These are phyloP conservation scores for Drosophila rellima DNA, from an alignment of 2,888 invertebrate species.

Conservation along the genomic window DNA sequence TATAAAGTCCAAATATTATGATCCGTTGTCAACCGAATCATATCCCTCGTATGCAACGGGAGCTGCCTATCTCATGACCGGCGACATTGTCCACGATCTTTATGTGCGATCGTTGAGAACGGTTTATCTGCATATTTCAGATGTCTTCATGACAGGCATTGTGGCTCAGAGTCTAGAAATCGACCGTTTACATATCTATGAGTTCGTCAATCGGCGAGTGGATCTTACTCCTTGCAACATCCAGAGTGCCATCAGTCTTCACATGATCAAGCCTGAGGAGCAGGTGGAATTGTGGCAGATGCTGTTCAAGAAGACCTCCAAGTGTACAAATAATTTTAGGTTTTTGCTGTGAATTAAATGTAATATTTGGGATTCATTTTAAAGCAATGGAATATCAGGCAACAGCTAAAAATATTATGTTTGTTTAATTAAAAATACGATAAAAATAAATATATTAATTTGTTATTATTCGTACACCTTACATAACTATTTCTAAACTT, in stretches of 20 bases:
- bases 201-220: constrained; percentile 92
- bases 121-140: constrained; percentile 88
- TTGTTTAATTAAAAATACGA: too few relatives aligned
- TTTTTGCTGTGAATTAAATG: background rate
- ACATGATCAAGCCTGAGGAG: constrained; percentile 95
- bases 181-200: constrained; percentile 90
- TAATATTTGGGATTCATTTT: background rate
- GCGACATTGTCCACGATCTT: constrained; percentile 90
- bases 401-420: too few relatives aligned
- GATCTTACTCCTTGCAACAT: constrained; percentile 92
- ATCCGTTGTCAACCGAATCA: constrained; percentile 90
- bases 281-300: constrained; percentile 96
- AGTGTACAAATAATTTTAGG: constrained; percentile 87
- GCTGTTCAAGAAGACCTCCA: constrained; percentile 90
- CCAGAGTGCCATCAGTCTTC: constrained; percentile 92
- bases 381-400: background rate
- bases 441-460: too few relatives aligned
- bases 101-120: constrained; percentile 89
- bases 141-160: constrained; percentile 96
- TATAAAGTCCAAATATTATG: constrained; percentile 94
- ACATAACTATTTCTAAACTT: too few relatives aligned
- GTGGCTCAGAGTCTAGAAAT: constrained; percentile 91
- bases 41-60: constrained; percentile 97
- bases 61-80: constrained; percentile 94
- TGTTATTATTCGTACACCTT: too few relatives aligned